A percentile compares a stretch with the other conserved stretches of the same genome.
Conservation (phyloP, 1,140 invertebrate species). For the Coptotermes formosanus region DNA sequence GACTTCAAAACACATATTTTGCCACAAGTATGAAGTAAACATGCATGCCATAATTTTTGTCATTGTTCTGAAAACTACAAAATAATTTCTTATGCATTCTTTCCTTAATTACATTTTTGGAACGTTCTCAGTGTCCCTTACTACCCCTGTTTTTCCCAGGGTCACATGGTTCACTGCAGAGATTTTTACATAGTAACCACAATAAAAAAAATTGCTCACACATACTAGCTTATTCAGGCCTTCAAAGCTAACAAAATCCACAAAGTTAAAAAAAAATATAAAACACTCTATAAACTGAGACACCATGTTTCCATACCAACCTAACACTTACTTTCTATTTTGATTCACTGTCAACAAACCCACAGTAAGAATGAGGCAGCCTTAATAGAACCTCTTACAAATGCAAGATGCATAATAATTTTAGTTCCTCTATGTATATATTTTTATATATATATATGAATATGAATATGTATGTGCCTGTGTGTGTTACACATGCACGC, state of each 20-base stretch:
- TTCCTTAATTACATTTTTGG: neutral
- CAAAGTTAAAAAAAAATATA: neutral
- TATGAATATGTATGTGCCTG: no score
- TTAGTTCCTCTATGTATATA: neutral
- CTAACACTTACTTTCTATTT: neutral
- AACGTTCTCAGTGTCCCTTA: neutral
- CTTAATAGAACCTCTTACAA: slow-evolving; percentile 10
- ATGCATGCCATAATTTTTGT: neutral
- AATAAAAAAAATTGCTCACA: neutral
- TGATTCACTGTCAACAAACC: neutral
- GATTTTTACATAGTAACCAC: neutral
- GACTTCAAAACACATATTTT: neutral
- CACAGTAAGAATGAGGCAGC: neutral
- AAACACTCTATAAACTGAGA: neutral
- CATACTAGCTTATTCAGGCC: neutral
- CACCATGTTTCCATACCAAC: neutral
- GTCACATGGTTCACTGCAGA: neutral
- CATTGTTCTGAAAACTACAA: neutral
- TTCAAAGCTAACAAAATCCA: neutral
- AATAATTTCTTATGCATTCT: neutral
- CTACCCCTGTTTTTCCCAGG: neutral
- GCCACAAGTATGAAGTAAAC: neutral
- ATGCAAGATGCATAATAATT: neutral
- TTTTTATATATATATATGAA: neutral
- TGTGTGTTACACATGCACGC: no score